Base-by-base conservation (phyloP, 1,140 invertebrate genomes). In the Anthonomus grandis region DNA sequence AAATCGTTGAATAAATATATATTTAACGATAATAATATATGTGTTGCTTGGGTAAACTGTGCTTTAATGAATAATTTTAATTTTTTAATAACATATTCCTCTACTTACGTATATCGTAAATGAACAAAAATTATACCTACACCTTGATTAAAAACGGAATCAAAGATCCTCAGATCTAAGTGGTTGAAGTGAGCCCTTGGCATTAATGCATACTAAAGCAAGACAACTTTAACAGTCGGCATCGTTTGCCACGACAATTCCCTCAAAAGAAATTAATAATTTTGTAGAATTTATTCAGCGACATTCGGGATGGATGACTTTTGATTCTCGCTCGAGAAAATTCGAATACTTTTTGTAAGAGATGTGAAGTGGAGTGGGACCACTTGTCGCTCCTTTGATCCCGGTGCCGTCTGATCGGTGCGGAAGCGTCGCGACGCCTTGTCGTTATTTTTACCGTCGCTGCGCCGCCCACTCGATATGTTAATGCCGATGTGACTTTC, bases 261-360 rank as follows among this genome's bases (percentile, higher is more conserved):
- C 19, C 15, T 22, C 5, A 12, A 55, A 50, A 56, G 53, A 45
- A 47, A 50, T 42, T 61, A 61, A 58, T 61, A 61, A 61, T n/a
- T 58, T 61, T 57, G 54, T 61, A 57, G 54, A 61, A 61, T 61
- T 62, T 62, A 59, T 59, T 49, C 56, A 62, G 57, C 41, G 41
- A 62, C 55, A 59, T 51, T n/a, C n/a, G n/a, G n/a, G n/a, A n/a
- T 50, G 59, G 52, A 59, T 62, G 50, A 39, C 52, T 62, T 62
- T 59, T 51, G 56, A 62, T 50, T 54, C 59, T 58, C 60, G 54
- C 56, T 62, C 55, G 56, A 62, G 42, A 59, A 62, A 55, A 19
- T 59, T 56, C 52, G 48, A 59, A 59, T 62, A 50, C 60, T 51
- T 62, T 62, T 62, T 36, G 57, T n/a, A n/a, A n/a, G n/a, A n/a